Evolutionary conservation across 1,140 invertebrate genomes (phyloP), one percentile per base, ranked within the genome.

Genomic region (Drosophila punjabiensis): DNA sequence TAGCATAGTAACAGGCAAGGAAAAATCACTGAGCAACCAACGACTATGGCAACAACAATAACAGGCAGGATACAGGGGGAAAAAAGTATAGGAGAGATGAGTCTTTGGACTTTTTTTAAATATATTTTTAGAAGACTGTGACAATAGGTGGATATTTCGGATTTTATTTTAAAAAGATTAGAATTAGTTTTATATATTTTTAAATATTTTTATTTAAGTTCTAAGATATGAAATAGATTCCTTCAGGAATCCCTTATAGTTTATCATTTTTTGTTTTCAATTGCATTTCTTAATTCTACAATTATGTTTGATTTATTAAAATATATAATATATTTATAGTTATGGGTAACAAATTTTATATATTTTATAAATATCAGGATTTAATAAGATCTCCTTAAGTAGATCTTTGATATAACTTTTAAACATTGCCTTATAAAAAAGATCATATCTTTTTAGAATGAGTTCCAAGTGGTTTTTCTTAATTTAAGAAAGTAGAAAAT

Each of bases 21-120:
- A 88, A 88, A 88, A 88, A 89, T 88, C 85, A 88, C 85, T 88
- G 85, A 88, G 70, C 84, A 87, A 82, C 68, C 80, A 87, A 50
- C 62, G 71, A 50, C 73, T 74, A 74, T 39, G 64, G 61, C 60
- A 78, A 37, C 77, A 70, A 58, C 59, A 75, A 68, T 35, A 83
- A 50, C 67, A 56, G 53, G 18, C 53, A 16, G 53, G 53, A 37
- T 56, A 1, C 53, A 10, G 3, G 20, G 53, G 1, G 5, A 20
- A 65, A 48, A 18, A 61, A 2, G 16, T 6, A 24, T 14, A 1
- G 13, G 20, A 48, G 20, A 28, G 10, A 45, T 13, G 3, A 24
- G n/a, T n/a, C n/a, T n/a, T 24, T 24, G 3, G 24, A 18, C 4
- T 43, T 18, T 9, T 8, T 18, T 43, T 16, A 28, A 10, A 3